These are phyloP conservation scores for Phoxinus dragarum DNA, from an alignment of 2,797 vertebrate genomes.

Conservation along the genomic window DNA sequence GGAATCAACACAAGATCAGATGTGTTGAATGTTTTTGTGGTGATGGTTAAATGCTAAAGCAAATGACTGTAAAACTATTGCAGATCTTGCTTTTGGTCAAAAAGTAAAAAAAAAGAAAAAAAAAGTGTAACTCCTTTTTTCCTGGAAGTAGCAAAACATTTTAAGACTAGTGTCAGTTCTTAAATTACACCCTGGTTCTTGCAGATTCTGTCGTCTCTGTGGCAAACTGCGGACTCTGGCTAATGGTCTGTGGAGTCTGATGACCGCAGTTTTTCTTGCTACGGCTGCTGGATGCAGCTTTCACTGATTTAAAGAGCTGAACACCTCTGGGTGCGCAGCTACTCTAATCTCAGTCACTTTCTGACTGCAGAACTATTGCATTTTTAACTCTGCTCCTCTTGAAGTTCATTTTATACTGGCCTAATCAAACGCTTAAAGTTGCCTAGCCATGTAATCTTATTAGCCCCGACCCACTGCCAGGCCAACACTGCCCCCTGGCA, in stretches of 20 bases:
- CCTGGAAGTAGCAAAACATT: neutral
- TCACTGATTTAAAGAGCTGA: constrained; percentile 1
- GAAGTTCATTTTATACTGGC: constrained; percentile 4
- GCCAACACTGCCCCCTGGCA: constrained; percentile 47
- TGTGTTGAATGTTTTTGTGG: neutral
- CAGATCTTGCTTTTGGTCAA: neutral
- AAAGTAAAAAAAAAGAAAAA: neutral
- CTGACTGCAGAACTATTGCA: constrained; percentile 15
- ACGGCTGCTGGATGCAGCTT: constrained; percentile 19
- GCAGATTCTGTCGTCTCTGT: constrained; percentile 19
- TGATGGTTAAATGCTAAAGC: neutral
- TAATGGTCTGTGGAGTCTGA: constrained; percentile 41
- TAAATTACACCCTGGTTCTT: constrained; percentile 17
- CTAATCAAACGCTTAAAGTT: constrained; percentile 14
- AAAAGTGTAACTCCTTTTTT: neutral
- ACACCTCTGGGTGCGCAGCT: constrained; percentile 30
- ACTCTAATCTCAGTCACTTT: constrained; percentile 11
- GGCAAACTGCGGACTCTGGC: constrained; percentile 19
- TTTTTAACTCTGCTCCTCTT: constrained; percentile 15
- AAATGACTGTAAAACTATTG: neutral
- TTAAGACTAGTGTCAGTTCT: neutral
- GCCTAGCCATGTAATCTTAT: constrained; percentile 15
- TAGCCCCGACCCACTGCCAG: constrained; percentile 16
- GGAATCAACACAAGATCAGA: neutral
- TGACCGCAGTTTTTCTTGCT: constrained; percentile 34